These are phyloP conservation scores for Geotria australis DNA, from an alignment of 2,797 vertebrate genomes.

Conservation along the genomic window DNA sequence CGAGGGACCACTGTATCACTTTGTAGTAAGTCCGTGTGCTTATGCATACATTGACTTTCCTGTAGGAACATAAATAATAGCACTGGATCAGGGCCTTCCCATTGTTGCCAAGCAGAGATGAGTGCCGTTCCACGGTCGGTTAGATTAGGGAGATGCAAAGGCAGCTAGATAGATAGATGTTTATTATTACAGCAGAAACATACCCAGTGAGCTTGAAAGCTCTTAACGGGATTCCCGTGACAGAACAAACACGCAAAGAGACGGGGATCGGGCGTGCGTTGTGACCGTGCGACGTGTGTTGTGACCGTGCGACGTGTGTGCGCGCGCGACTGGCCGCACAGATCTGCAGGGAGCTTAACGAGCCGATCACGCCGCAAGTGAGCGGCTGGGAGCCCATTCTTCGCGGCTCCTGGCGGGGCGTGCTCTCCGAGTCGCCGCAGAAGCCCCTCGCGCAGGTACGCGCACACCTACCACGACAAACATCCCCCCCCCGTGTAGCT, in stretches of 20 bases:
- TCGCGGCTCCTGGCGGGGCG: constrained; percentile 1
- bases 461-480: too few species aligned
- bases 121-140: background rate
- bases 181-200: too few species aligned
- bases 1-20: background rate
- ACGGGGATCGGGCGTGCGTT: too few species aligned
- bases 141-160: too few species aligned
- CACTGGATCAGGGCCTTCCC: background rate
- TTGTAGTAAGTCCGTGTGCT: background rate
- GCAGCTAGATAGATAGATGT: too few species aligned
- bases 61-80: background rate
- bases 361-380: background rate
- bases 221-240: too few species aligned
- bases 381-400: background rate
- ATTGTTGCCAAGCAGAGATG: background rate
- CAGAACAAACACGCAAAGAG: too few species aligned
- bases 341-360: constrained; percentile 1
- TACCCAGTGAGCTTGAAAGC: too few species aligned
- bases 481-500: too few species aligned
- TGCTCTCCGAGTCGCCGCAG: background rate
- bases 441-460: background rate
- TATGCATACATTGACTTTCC: background rate
- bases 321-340: background rate
- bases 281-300: too few species aligned
- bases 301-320: too few species aligned